Percentiles rank a stretch among this genome's conserved stretches.
Evolutionary conservation across 2,113 vertebrate species (phyloP).

Genomic region (Panthera leo): DNA sequence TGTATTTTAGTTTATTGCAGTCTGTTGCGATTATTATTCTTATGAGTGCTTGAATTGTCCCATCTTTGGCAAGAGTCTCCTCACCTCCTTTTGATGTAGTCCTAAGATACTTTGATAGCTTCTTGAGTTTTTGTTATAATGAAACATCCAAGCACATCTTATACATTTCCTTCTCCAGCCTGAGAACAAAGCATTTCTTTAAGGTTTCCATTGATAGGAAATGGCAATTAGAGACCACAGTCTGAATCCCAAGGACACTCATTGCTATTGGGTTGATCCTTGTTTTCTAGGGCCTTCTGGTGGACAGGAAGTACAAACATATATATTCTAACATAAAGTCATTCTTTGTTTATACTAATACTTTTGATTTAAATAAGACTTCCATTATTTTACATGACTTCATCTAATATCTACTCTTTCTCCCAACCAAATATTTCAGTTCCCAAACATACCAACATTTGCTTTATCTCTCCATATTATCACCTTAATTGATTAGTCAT

Average conservation of each 20-base stretch:
- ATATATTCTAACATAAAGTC: background rate
- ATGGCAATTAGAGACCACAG: background rate
- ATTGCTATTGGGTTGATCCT: background rate
- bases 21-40: background rate
- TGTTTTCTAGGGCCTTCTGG: background rate
- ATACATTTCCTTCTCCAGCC: background rate
- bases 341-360: background rate
- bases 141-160: background rate
- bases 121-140: background rate
- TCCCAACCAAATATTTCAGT: background rate
- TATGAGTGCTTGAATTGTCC: background rate
- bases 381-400: background rate
- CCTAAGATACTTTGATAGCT: background rate
- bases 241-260: background rate
- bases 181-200: background rate
- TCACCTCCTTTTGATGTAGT: background rate
- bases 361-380: background rate
- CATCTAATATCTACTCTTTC: background rate
- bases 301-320: background rate
- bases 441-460: background rate
- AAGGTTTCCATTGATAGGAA: background rate
- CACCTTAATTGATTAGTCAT: background rate
- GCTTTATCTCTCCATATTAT: background rate
- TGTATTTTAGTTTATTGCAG: background rate
- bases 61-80: background rate